Conservation (phyloP, 2,888 invertebrate species). For the Toxonevra muliebris region DNA sequence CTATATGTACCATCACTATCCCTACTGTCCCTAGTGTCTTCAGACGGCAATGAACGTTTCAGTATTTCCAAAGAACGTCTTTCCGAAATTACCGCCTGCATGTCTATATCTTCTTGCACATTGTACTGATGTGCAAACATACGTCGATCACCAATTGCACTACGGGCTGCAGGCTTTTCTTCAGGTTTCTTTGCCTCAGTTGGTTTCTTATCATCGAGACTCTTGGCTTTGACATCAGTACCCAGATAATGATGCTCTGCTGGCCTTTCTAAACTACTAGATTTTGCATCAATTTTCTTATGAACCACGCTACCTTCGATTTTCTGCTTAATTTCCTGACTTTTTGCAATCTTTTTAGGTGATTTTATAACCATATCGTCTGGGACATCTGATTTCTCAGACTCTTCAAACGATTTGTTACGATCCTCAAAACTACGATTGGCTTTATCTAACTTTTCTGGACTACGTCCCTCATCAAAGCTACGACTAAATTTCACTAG, state of each 20-base stretch:
- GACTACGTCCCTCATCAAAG: constrained; percentile 71
- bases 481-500: constrained; percentile 71
- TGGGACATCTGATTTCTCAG: constrained; percentile 68
- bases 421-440: constrained; percentile 74
- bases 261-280: constrained; percentile 74
- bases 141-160: constrained; percentile 57
- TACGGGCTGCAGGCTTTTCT: constrained; percentile 57
- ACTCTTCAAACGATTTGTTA: constrained; percentile 72
- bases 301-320: constrained; percentile 73
- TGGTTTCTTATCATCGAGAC: constrained; percentile 71
- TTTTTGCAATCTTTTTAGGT: constrained; percentile 70
- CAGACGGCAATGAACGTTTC: constrained; percentile 68
- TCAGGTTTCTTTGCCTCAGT: constrained; percentile 61
- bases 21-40: constrained; percentile 61
- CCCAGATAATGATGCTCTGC: constrained; percentile 70
- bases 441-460: constrained; percentile 68
- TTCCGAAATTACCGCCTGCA: constrained; percentile 71
- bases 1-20: constrained; percentile 49
- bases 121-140: constrained; percentile 63
- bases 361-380: constrained; percentile 68
- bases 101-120: constrained; percentile 67
- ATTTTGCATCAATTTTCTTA: constrained; percentile 71
- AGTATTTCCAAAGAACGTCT: constrained; percentile 71
- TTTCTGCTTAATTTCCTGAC: constrained; percentile 72
- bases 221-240: constrained; percentile 74